A percentile compares a stretch with the other conserved stretches of the same genome.
Evolutionary conservation across 2,113 vertebrate species (phyloP).

Genomic region (Anolis sagrei): DNA sequence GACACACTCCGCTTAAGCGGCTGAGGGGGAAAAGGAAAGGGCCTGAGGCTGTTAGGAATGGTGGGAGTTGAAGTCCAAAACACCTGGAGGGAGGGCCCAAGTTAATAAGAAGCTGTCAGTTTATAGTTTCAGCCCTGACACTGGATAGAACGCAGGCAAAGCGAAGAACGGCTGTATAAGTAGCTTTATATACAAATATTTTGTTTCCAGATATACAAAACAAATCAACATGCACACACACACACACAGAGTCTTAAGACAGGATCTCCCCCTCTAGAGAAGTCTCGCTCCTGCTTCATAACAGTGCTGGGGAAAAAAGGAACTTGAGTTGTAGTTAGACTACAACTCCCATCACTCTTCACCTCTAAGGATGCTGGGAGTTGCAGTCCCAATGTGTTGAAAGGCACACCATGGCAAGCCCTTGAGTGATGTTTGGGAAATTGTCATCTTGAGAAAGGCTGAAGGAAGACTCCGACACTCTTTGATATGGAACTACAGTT

Average conservation of each 20-base stretch:
- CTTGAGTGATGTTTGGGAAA: not conserved
- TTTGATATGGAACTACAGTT: not conserved
- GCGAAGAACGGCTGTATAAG: not conserved
- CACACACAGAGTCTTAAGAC: not conserved
- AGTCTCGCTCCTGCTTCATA: not conserved
- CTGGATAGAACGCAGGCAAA: not conserved
- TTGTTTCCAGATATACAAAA: constrained; percentile 21
- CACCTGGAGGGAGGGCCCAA: too few relatives aligned
- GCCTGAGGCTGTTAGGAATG: too few relatives aligned
- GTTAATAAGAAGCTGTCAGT: too few relatives aligned
- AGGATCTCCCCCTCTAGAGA: not conserved
- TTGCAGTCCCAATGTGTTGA: too few relatives aligned
- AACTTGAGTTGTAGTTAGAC: not conserved
- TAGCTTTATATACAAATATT: constrained; percentile 19
- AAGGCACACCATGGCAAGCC: not conserved
- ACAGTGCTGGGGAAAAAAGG: too few relatives aligned
- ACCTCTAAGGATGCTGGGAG: too few relatives aligned
- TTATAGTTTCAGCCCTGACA: not conserved
- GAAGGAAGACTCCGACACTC: too few relatives aligned
- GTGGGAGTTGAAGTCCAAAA: too few relatives aligned
- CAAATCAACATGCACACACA: not conserved
- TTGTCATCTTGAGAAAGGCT: not conserved
- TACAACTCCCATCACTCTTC: not conserved
- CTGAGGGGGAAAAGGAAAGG: too few relatives aligned
- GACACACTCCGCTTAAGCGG: too few relatives aligned